Percentiles rank a stretch among this genome's conserved stretches.
Conservation (phyloP, 2,888 invertebrate species). For the Drosophila algonquin region DNA sequence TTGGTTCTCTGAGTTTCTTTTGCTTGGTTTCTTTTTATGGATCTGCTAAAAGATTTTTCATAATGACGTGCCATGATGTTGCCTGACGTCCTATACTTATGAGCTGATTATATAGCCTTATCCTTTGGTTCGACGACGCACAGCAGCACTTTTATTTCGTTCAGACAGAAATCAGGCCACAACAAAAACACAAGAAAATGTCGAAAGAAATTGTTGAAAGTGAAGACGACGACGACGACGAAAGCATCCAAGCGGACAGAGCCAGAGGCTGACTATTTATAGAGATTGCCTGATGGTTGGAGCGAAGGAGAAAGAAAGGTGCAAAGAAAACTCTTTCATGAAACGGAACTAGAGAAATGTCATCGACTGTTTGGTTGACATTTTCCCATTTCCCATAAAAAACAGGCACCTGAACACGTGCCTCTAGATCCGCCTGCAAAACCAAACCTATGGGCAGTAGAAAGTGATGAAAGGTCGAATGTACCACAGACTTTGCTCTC, state of each 20-base stretch:
- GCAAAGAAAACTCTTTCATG: slow-evolving; percentile 42
- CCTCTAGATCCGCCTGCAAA: slow-evolving; percentile 28
- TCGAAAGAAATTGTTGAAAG: slow-evolving; percentile 51
- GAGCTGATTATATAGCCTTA: slow-evolving; percentile 6
- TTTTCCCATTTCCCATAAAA: slow-evolving; percentile 37
- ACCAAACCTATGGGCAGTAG: not conserved
- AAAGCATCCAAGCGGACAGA: slow-evolving; percentile 14
- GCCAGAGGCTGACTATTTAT: slow-evolving; percentile 39
- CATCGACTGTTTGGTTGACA: slow-evolving; percentile 24
- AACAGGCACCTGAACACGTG: slow-evolving; percentile 27
- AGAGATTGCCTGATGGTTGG: slow-evolving; percentile 26
- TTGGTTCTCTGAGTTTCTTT: not conserved
- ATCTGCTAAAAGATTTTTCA: not conserved
- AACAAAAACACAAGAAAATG: slow-evolving; percentile 37
- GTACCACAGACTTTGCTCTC: not conserved
- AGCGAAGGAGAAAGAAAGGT: slow-evolving; percentile 15
- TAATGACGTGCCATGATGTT: not conserved
- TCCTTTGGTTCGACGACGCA: slow-evolving; percentile 10
- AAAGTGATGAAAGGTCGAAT: slow-evolving; percentile 1
- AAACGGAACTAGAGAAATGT: slow-evolving; percentile 43
- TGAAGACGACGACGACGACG: slow-evolving; percentile 34
- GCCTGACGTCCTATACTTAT: not conserved
- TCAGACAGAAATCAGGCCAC: slow-evolving; percentile 48
- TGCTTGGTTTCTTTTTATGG: not conserved
- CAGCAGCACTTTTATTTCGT: slow-evolving; percentile 28